Percentiles rank a stretch among this genome's conserved stretches.
phyloP scores from a whole-genome alignment of 2,113 vertebrate genomes.

The Mastomys coucha region DNA sequence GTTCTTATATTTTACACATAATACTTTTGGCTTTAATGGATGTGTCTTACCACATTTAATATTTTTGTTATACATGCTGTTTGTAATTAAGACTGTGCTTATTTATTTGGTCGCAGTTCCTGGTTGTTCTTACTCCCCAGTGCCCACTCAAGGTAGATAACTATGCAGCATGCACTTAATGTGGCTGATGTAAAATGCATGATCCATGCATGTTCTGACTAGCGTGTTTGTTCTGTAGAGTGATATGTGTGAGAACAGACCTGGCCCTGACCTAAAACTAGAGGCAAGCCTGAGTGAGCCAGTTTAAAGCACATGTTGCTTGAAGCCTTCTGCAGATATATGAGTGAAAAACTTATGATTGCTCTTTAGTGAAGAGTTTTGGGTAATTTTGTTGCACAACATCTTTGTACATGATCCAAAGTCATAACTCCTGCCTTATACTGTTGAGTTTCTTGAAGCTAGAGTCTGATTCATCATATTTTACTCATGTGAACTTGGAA shows the following conservation, averaged over 20 bases:
- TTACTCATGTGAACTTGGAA: background rate
- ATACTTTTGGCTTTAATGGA: background rate
- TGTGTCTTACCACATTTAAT: background rate
- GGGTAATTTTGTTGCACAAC: background rate
- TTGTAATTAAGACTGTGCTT: background rate
- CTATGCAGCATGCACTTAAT: rapidly evolving
- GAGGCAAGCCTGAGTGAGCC: background rate
- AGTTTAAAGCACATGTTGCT: background rate
- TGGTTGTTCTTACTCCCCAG: background rate
- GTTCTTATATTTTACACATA: background rate
- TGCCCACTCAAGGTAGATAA: background rate
- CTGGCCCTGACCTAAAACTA: background rate
- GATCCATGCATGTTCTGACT: background rate
- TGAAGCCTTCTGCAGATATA: background rate
- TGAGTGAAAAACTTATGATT: background rate
- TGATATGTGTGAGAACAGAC: background rate
- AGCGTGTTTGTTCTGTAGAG: background rate
- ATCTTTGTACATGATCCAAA: background rate
- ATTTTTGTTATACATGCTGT: background rate
- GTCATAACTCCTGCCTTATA: background rate
- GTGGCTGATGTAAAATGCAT: background rate
- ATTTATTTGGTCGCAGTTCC: background rate
- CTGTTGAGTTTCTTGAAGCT: background rate
- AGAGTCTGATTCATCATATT: background rate
- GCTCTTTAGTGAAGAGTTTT: background rate